Evolutionary conservation across 2,797 vertebrate species (phyloP).

Genomic region (Sebastes umbrosus): DNA sequence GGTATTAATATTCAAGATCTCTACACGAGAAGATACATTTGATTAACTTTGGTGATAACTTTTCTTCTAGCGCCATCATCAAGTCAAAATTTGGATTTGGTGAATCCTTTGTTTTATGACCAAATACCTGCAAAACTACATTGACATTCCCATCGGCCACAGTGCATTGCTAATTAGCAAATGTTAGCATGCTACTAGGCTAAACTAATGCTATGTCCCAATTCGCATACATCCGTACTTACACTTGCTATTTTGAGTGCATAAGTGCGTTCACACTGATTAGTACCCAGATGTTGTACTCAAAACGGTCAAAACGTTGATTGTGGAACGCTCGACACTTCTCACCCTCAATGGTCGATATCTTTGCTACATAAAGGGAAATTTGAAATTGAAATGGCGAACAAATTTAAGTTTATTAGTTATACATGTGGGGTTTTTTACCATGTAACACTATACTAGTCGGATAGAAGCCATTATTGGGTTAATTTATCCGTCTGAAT

Average conservation of each 20-base stretch:
- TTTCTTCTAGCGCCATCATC: neutral
- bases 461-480: fast-evolving
- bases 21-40: neutral
- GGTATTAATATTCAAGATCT: neutral
- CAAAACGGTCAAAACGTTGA: fast-evolving
- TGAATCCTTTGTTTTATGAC: neutral
- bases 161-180: neutral
- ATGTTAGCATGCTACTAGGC: neutral
- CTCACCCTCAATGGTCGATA: fast-evolving
- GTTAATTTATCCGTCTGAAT: no score
- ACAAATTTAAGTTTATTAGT: no score
- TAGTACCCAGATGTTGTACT: no score
- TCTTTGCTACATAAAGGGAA: no score
- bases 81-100: neutral
- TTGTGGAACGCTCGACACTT: no score
- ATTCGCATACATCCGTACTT: no score
- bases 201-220: neutral
- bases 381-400: no score
- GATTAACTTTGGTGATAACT: neutral
- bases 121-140: neutral
- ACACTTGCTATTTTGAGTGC: no score
- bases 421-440: no score
- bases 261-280: no score
- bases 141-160: neutral
- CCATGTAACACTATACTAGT: no score